Base-by-base conservation (phyloP, 2,113 vertebrate genomes). In the Cichladusa arquata region DNA sequence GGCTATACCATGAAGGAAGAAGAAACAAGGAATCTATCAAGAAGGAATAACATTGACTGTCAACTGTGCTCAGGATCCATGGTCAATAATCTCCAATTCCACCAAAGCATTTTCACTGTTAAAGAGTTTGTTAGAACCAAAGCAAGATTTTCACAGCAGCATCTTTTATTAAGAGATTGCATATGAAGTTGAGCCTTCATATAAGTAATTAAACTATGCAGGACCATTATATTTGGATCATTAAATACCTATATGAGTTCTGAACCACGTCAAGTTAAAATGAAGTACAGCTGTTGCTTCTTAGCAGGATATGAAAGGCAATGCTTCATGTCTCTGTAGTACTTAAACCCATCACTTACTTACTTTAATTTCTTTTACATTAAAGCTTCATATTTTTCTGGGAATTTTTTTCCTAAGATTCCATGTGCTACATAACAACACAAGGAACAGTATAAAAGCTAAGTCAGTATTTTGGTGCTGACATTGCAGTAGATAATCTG, bases 221-320 rank as follows among this genome's bases (percentile, higher is more conserved):
- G 98, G 98, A 98, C 98, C 98, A 98, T 98, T 97, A 94, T 96
- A 65, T 92, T 96, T 98, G 97, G 96, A 98, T 98, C 97, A 97
- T 98, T 97, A 98, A 98, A 97, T 97, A 93, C 80, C 94, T 97
- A 94, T 96, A 98, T 96, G 95, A 97, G 88, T 97, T 96, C 96
- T 97, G 94, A 97, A 98, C 95, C 97, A 98, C 72, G 0, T 97
- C 96, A 97, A 92, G 86, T 89, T 97, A 94, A 97, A 97, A 98
- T 97, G 90, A 97, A 97, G 87, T 97, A 94, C 94, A 98, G 96
- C 90, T 97, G 97, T 96, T 98, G 88, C 95, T 96, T 92, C 95
- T 97, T 97, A 97, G 93, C 69, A 95, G 62, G 82, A 82, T 95
- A 92, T 92, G 95, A 97, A 97, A 86, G 89, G 74, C 76, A 97